Base-by-base conservation (phyloP, 35 echinoderm and acorn worm genomes). In the Apostichopus japonicus region DNA sequence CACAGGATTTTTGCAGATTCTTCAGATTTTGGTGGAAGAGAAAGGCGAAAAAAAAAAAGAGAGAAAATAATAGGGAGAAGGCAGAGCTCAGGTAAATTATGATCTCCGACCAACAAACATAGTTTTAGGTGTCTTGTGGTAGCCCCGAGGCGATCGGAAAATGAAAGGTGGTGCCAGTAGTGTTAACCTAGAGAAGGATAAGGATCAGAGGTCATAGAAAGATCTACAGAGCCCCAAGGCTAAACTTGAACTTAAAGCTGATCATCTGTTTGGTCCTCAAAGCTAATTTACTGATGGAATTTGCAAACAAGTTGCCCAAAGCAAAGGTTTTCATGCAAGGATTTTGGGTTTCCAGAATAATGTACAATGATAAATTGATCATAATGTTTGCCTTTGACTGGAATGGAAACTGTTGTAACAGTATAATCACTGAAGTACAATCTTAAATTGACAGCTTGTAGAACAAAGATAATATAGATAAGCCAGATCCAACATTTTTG, bases 51-150 rank as follows among this genome's bases (percentile, higher is more conserved):
- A 6, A 75, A 75, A 75, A 7, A 19, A 1, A 75, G 6, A 19
- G n/a, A 21, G 5, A 75, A 75, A 75, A 7, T 75, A 7, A 75
- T 75, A 21, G 15, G 19, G 27, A 25, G 54, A 80, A 44, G 17
- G 25, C 25, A 44, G 51, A 80, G 33, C 25, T 1, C 3, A 80
- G 27, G 15, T 8, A 80, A 80, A 13, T 53, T 80, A 54, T 27
- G 51, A 80, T 80, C 21, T 24, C 17, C 15, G 57, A 84, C 81
- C 55, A 84, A 84, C 55, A 84, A 84, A 84, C 56, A 84, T 84
- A 84, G 54, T 83, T 58, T 57, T 23, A 84, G 81, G 81, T 84
- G 81, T 84, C 55, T 84, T 53, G 56, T 84, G 81, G 81, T 84
- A 53, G 56, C 81, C 81, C 81, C 24, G 81, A 17, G 81, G 81